A percentile compares a stretch with the other conserved stretches of the same genome.
These are phyloP conservation scores for Subanguina moxae DNA, from an alignment of 1,140 invertebrate species.

Conservation along the genomic window DNA sequence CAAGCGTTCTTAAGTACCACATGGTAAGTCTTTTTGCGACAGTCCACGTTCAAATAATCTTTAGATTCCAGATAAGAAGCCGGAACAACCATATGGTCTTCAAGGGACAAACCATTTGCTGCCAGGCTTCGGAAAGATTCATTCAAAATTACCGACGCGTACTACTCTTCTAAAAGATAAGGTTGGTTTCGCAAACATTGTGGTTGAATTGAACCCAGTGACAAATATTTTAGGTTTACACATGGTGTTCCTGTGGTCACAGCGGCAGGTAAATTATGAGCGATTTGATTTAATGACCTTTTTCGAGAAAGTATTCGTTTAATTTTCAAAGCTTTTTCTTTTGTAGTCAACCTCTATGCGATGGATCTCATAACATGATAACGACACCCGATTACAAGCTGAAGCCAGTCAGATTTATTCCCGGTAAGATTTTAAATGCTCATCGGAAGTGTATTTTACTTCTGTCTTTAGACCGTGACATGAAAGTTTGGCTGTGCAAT, in stretches of 20 bases:
- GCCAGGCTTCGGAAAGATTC: constrained; percentile 49
- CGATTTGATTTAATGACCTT: neutral
- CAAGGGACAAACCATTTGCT: constrained; percentile 58
- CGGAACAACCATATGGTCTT: constrained; percentile 51
- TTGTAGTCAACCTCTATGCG: constrained; percentile 74
- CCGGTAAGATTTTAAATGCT: constrained; percentile 60
- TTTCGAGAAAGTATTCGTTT: too few species aligned
- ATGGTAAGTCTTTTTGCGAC: constrained; percentile 34
- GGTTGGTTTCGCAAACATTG: constrained; percentile 52
- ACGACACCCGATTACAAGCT: constrained; percentile 65
- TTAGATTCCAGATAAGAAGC: constrained; percentile 56
- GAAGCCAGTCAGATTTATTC: constrained; percentile 74
- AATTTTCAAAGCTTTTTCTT: neutral
- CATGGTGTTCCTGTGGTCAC: constrained; percentile 87
- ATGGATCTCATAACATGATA: constrained; percentile 77
- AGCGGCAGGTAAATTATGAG: constrained; percentile 67
- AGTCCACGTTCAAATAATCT: constrained; percentile 9
- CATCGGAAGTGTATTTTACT: constrained; percentile 4
- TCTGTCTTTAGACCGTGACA: constrained; percentile 67
- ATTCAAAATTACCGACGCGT: constrained; percentile 52
- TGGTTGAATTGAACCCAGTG: neutral
- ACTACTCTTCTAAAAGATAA: constrained; percentile 68
- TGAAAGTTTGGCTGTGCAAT: constrained; percentile 94
- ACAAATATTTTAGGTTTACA: constrained; percentile 66
- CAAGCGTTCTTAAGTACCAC: constrained; percentile 55